Evolutionary conservation across 2,797 vertebrate genomes (phyloP).

Genomic region (Sebastes baramenuke): DNA sequence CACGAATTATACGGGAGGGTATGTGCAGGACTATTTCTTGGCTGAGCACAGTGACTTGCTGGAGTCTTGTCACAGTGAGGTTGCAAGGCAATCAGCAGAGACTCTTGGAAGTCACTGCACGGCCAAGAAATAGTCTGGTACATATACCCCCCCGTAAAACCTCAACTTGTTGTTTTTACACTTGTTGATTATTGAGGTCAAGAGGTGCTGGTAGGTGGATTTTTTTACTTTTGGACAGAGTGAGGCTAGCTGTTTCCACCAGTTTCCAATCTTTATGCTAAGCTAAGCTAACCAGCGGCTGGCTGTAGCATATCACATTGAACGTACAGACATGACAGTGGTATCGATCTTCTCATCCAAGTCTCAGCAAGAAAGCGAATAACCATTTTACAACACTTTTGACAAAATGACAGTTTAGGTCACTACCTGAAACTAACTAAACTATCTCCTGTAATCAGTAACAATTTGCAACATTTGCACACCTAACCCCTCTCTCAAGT

Average conservation of each 20-base stretch:
- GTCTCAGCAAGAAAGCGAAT: neutral
- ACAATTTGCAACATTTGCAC: neutral
- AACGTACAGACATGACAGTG: neutral
- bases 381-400: neutral
- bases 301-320: neutral
- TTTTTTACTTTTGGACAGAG: too few relatives aligned
- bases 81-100: neutral
- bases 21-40: neutral
- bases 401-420: neutral
- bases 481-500: neutral
- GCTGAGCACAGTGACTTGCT: neutral
- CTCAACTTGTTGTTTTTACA: neutral
- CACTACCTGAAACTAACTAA: neutral
- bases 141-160: neutral
- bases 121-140: neutral
- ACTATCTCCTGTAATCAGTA: neutral
- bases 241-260: too few relatives aligned
- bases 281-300: neutral
- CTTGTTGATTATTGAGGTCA: neutral
- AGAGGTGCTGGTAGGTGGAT: neutral
- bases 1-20: neutral
- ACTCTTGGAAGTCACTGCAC: neutral
- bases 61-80: neutral
- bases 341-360: neutral
- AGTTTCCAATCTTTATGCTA: too few relatives aligned